Evolutionary conservation across 37 sponge, comb jelly and placozoan species (phyloP).

Genomic region (Crambe crambe): DNA sequence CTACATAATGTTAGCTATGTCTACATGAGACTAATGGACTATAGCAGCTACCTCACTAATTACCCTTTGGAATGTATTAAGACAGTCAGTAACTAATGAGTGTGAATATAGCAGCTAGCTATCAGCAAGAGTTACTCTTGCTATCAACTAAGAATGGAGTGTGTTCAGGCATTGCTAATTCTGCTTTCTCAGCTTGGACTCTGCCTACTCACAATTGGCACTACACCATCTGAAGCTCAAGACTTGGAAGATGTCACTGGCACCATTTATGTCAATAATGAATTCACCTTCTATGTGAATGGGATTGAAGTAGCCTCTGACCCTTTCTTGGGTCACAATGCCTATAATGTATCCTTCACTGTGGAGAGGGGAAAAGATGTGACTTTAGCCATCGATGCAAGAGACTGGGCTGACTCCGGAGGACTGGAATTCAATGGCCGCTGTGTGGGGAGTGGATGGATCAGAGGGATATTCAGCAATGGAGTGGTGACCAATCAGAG

Average conservation of each 20-base stretch:
- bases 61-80: too few relatives aligned
- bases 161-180: too few relatives aligned
- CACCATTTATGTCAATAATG: slow-evolving; percentile 34
- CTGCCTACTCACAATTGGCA: too few relatives aligned
- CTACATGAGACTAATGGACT: too few relatives aligned
- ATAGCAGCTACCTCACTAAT: too few relatives aligned
- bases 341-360: slow-evolving; percentile 40
- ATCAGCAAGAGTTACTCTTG: too few relatives aligned
- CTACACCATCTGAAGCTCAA: not conserved
- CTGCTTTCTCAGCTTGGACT: too few relatives aligned
- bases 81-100: too few relatives aligned
- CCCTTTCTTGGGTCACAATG: slow-evolving; percentile 38
- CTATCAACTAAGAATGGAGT: too few relatives aligned
- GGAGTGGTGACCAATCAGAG: slow-evolving; percentile 39
- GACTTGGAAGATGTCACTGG: slow-evolving; percentile 27
- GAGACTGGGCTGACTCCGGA: slow-evolving; percentile 31
- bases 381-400: slow-evolving; percentile 29
- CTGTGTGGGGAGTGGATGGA: slow-evolving; percentile 22
- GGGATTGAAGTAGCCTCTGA: slow-evolving; percentile 23
- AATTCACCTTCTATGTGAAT: slow-evolving; percentile 38
- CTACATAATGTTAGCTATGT: too few relatives aligned
- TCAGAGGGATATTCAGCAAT: slow-evolving; percentile 47
- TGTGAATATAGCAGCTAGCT: too few relatives aligned
- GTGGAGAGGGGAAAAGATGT: slow-evolving; percentile 21
- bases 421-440: slow-evolving; percentile 30